These are phyloP conservation scores for Osmerus eperlanus DNA, from an alignment of 2,113 vertebrate species.

Conservation along the genomic window DNA sequence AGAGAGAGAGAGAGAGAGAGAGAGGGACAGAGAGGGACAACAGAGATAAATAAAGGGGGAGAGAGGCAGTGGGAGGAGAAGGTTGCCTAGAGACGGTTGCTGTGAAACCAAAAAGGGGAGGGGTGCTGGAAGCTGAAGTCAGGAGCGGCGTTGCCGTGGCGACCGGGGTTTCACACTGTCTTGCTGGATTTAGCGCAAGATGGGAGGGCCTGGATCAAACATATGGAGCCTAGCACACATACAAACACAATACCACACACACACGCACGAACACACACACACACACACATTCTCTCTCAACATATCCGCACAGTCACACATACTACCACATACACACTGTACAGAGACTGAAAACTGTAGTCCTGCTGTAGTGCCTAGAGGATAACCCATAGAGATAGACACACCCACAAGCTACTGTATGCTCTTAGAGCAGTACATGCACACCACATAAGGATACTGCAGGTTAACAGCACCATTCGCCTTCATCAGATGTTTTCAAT, in stretches of 20 bases:
- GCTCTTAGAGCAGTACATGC: too few species aligned
- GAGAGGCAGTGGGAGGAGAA: conserved; percentile 12
- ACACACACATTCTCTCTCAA: too few species aligned
- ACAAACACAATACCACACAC: not conserved
- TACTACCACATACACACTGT: too few species aligned
- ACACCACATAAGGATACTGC: too few species aligned
- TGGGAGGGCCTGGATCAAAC: not conserved
- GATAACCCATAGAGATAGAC: too few species aligned
- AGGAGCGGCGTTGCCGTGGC: conserved; percentile 31
- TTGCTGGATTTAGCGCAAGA: conserved; percentile 18
- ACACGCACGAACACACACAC: too few species aligned
- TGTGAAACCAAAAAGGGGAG: conserved; percentile 23
- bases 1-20: not conserved
- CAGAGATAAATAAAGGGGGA: not conserved
- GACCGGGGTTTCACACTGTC: conserved; percentile 24
- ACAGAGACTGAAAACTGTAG: too few species aligned
- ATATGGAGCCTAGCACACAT: not conserved
- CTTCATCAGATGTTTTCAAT: too few species aligned
- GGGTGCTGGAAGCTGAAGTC: conserved; percentile 25
- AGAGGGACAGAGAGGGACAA: not conserved
- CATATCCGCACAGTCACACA: too few species aligned
- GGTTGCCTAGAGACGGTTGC: conserved; percentile 35
- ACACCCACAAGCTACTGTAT: too few species aligned
- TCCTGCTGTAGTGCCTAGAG: too few species aligned
- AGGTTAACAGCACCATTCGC: too few species aligned